Conservation (phyloP, 2,113 vertebrate genomes). For the Cynocephalus volans region DNA sequence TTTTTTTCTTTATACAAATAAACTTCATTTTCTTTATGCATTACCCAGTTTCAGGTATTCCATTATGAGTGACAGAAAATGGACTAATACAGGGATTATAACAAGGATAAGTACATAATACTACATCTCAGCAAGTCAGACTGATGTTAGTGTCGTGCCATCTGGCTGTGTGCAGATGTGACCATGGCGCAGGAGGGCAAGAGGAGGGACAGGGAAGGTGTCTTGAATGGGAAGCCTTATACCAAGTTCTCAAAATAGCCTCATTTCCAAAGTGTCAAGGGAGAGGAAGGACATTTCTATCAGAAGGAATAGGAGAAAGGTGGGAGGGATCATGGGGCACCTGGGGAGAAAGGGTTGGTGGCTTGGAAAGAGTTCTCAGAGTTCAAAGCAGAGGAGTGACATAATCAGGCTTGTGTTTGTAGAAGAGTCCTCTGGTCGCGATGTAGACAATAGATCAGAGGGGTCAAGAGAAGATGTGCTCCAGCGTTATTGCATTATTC, state of each 20-base stretch:
- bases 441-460: fast-evolving
- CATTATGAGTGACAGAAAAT: too few species aligned
- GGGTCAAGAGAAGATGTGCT: neutral
- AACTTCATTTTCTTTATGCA: too few species aligned
- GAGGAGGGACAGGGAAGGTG: neutral
- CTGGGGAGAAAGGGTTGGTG: fast-evolving
- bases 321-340: fast-evolving
- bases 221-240: neutral
- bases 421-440: neutral
- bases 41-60: too few species aligned
- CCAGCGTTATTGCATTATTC: neutral
- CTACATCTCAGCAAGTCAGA: neutral
- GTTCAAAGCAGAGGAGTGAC: neutral
- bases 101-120: too few species aligned
- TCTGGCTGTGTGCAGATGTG: neutral
- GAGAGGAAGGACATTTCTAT: neutral
- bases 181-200: neutral
- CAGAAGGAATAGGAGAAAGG: neutral
- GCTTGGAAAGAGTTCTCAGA: too few species aligned
- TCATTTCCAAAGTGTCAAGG: neutral
- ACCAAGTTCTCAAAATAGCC: neutral
- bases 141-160: neutral
- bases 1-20: too few species aligned
- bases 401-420: neutral
- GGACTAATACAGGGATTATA: neutral